phyloP scores from a whole-genome alignment of 2,113 vertebrate species.

The Microtus ochrogaster region DNA sequence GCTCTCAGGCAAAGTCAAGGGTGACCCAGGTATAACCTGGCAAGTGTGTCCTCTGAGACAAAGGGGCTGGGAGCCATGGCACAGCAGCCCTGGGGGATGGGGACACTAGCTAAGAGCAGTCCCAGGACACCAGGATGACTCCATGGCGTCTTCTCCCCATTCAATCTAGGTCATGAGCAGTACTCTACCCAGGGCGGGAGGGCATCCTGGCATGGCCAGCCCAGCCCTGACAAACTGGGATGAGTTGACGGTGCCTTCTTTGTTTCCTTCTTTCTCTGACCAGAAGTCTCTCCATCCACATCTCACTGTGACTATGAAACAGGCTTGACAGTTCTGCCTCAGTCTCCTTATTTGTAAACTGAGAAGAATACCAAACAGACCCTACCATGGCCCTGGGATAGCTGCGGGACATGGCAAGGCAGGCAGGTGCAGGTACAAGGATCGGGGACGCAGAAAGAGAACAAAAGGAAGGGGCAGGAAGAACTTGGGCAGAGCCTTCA shows the following conservation, averaged over 20 bases:
- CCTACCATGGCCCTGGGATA: neutral
- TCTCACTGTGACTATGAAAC: neutral
- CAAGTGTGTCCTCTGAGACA: neutral
- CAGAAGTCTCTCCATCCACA: neutral
- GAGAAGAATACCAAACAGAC: neutral
- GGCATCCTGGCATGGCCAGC: neutral
- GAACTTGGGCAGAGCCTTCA: neutral
- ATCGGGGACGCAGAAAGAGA: neutral
- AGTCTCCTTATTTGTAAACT: conserved; percentile 21
- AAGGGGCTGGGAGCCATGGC: neutral
- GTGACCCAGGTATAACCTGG: neutral
- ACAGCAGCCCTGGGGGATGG: neutral
- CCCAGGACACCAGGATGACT: neutral
- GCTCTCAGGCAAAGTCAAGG: neutral
- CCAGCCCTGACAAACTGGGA: neutral
- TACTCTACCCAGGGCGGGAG: neutral
- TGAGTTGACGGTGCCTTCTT: neutral
- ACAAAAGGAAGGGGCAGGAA: neutral
- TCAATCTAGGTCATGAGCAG: neutral
- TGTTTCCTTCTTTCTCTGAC: neutral
- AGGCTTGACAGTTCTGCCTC: neutral
- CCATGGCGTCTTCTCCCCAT: neutral
- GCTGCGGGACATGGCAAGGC: neutral
- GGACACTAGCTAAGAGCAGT: neutral
- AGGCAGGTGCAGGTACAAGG: neutral